Evolutionary conservation across 2,797 vertebrate genomes (phyloP), one percentile per base, ranked within the genome.

Genomic region (Stomatorhinus walkeri): DNA sequence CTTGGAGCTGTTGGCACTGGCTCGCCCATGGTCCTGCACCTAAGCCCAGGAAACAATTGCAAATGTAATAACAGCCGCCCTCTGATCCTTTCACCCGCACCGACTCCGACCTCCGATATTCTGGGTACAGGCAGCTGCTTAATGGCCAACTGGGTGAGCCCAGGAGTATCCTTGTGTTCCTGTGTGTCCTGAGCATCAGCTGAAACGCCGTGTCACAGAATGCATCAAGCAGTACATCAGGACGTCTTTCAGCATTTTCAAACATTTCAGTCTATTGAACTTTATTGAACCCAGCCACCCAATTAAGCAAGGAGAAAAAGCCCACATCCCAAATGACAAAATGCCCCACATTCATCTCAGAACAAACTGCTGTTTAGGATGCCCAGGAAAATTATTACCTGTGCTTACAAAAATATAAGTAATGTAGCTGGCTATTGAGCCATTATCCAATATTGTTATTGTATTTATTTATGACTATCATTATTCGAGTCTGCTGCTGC

Each of bases 1-100:
- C 95, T 98, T 99, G 19, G 96, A 96, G 87, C 96, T 96, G 93
- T 95, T 96, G 56, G 95, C 94, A 88, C 93, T 92, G 36, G 95
- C 92, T 28, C 95, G 94, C 51, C 94, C 94, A 14, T 95, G 94
- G 88, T 96, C 95, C 64, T 95, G 95, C 85, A 93, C 93, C 87
- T 95, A 92, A 87, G 94, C 95, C 96, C 96, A 89, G 12, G 64
- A 88, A 89, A 90, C 91, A 0, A 87, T 88, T 7, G 10, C 1
- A 87, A 40, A 32, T 9, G 40, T 59, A 32, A 83, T 1, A 46
- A 76, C 32, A 43, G 32, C 19, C 28, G 5, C 0, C 40, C 68
- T 4, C 32, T 1, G 22, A 24, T 10, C 28, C 28, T 2, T 36
- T 36, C 28, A 36, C 64, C 64, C 1, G 64, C 64, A 72, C 28